Conservation (phyloP, 2,113 vertebrate species). For the Osmerus mordax region DNA sequence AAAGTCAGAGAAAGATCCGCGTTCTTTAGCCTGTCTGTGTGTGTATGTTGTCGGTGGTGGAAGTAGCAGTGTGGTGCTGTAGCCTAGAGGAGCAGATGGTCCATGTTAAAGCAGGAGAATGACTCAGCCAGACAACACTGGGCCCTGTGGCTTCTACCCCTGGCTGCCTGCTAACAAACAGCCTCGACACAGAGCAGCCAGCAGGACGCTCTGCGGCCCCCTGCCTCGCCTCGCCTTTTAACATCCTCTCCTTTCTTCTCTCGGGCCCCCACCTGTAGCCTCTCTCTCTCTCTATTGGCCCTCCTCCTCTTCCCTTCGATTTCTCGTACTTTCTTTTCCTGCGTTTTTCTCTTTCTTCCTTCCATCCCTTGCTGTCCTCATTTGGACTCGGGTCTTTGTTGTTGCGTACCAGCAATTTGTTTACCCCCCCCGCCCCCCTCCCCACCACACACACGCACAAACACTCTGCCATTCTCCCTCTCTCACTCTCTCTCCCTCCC, state of each 20-base stretch:
- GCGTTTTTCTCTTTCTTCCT: background rate
- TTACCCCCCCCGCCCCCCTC: background rate
- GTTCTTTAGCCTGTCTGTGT: background rate
- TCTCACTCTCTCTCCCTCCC: background rate
- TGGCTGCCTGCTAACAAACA: background rate
- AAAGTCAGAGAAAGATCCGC: background rate
- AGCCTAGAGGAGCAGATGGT: constrained; percentile 17
- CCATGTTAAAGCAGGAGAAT: constrained; percentile 22
- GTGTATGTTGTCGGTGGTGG: background rate
- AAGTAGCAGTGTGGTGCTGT: background rate
- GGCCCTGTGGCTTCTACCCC: constrained; percentile 18
- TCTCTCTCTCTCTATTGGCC: too few species aligned
- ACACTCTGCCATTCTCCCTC: background rate
- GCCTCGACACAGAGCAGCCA: too few species aligned
- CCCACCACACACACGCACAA: background rate
- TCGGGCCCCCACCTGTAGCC: too few species aligned
- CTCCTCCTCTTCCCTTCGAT: background rate
- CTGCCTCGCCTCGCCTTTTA: background rate
- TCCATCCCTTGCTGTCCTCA: background rate
- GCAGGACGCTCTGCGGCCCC: background rate
- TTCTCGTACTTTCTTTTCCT: background rate
- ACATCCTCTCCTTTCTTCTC: background rate
- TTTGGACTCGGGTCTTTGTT: too few species aligned
- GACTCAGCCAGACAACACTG: constrained; percentile 17
- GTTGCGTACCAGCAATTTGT: too few species aligned